Evolutionary conservation across 2,113 vertebrate species (phyloP), one percentile per base, ranked within the genome.

Genomic region (Serinus canaria): DNA sequence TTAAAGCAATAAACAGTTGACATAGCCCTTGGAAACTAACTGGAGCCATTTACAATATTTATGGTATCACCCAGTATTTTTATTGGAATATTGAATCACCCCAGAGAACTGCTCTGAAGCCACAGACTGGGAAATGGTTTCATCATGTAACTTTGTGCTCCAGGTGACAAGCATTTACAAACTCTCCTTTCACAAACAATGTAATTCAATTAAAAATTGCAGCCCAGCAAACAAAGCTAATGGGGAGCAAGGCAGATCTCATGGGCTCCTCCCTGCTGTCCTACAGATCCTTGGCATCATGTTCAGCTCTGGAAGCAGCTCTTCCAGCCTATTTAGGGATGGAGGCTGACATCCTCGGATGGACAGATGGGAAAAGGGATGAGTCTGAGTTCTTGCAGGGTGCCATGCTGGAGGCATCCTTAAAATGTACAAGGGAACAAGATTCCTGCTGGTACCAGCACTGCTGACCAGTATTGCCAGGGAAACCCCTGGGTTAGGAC

Each of bases 21-120:
- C 72, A 79, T 16, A 94, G 75, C 85, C 67, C 90, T 91, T 80
- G 89, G 94, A 92, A 87, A 87, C 75, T n/a, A 87, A 39, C 70
- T 82, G 50, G 84, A 95, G 93, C 84, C 89, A 85, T 79, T 90
- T 84, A 87, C 67, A 95, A 96, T 92, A 95, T 96, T 97, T 96
- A 92, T 92, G 59, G 53, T 89, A 83, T 91, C 89, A 76, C 22
- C 43, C 59, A 31, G 47, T 95, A 91, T 95, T 95, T 96, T 92
- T 52, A 21, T 53, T 94, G 83, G 89, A 91, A 82, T 43, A 60
- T 11, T 37, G n/a, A 76, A 64, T 87, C 81, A 75, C 83, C 44
- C 83, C 91, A 73, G 91, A 92, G 91, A 91, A 64, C 64, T 63
- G 62, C 60, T 75, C 52, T 67, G 69, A 81, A 80, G 86, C 59